These are phyloP conservation scores for Sebastes itinus DNA, from an alignment of 2,797 vertebrate species.

Conservation along the genomic window DNA sequence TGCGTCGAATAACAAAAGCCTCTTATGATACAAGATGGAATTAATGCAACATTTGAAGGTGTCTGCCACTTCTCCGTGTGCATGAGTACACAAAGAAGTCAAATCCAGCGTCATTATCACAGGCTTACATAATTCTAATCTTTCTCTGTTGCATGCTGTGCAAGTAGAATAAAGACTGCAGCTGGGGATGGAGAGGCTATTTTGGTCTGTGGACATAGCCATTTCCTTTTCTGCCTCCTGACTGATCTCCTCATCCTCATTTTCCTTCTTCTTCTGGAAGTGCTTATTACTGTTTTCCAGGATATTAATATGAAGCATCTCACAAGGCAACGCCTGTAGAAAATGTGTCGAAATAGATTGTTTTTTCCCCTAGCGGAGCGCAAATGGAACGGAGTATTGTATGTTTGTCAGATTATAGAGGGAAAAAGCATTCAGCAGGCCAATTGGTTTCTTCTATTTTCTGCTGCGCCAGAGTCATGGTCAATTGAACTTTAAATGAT, in stretches of 20 bases:
- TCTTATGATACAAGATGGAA: background rate
- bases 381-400: constrained; percentile 30
- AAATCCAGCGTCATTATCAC: background rate
- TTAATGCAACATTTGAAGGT: background rate
- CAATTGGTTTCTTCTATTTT: constrained; percentile 49
- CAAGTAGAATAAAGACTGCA: constrained; percentile 25
- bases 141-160: constrained; percentile 26
- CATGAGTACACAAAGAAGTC: background rate
- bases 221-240: constrained; percentile 50
- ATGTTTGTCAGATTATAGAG: constrained; percentile 35
- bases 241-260: constrained; percentile 47
- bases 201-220: constrained; percentile 45
- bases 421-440: background rate
- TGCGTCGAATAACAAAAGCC: background rate
- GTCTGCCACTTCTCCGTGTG: background rate
- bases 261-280: constrained; percentile 7
- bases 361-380: constrained; percentile 21
- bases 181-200: constrained; percentile 54
- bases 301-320: constrained; percentile 42
- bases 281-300: constrained; percentile 10
- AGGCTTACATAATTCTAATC: constrained; percentile 35
- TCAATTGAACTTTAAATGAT: constrained; percentile 72
- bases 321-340: background rate
- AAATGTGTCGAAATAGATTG: constrained; percentile 32
- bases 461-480: constrained; percentile 46